These are phyloP conservation scores for Ancistrus triradiatus DNA, from an alignment of 2,113 vertebrate species.

Conservation along the genomic window DNA sequence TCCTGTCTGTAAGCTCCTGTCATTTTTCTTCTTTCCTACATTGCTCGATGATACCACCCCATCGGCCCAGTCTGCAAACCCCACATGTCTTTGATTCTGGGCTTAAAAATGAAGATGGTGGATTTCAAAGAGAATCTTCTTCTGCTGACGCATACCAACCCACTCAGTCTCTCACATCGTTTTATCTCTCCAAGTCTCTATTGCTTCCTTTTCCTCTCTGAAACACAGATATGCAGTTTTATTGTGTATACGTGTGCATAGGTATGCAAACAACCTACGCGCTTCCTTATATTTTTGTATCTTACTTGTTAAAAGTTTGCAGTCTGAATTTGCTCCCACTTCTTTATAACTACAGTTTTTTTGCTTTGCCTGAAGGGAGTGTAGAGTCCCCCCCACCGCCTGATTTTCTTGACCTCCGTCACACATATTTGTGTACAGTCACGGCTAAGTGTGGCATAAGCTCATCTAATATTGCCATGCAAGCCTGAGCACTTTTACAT, in stretches of 20 bases:
- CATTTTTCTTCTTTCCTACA: constrained; percentile 24
- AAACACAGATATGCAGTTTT: constrained; percentile 16
- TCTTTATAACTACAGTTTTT: constrained; percentile 4
- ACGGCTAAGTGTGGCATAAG: constrained; percentile 43
- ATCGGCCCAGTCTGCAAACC: constrained; percentile 56
- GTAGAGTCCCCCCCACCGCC: neutral
- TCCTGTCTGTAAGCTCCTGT: constrained; percentile 21
- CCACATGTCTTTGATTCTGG: constrained; percentile 60
- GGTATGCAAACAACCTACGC: constrained; percentile 18
- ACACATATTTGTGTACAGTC: constrained; percentile 42
- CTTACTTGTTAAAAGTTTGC: neutral
- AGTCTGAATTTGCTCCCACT: neutral
- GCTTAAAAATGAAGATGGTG: constrained; percentile 63
- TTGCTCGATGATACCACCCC: constrained; percentile 35
- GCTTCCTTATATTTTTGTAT: constrained; percentile 13
- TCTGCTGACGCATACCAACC: constrained; percentile 62
- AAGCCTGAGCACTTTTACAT: constrained; percentile 38
- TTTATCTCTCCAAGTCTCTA: constrained; percentile 46
- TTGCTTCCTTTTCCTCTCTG: constrained; percentile 23
- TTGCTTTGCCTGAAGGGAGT: neutral
- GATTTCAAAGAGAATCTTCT: constrained; percentile 70
- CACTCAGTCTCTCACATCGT: constrained; percentile 50
- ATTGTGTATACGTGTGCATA: constrained; percentile 6
- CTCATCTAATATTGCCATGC: constrained; percentile 41
- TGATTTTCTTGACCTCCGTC: constrained; percentile 20